Base-by-base conservation (phyloP, 2,113 vertebrate genomes). In the Gopherus evgoodei region DNA sequence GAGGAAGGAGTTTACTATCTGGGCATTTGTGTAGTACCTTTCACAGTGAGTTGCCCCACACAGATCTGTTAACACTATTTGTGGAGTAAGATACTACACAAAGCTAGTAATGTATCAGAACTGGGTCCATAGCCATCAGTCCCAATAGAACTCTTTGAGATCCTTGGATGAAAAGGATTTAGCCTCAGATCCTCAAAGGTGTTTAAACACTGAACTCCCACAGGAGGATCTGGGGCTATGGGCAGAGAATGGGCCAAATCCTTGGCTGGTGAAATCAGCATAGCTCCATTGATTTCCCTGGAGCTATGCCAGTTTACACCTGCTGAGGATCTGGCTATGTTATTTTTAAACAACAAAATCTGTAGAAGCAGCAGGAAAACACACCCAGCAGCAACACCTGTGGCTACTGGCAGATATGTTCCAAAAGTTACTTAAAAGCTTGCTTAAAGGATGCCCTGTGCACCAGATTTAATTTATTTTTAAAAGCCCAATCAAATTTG, bases 401-500 rank as follows among this genome's bases (percentile, higher is more conserved):
- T 47, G 90, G 75, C 72, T 76, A 88, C 89, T 76, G 93, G 49
- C 53, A 76, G 92, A 82, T 84, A 59, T 42, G 1, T 87, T 25
- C 91, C 88, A 53, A 5, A 89, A 95, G 95, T 96, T 97, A 89
- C 38, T 44, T 0, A 42, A 86, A n/a, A 84, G 94, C 92, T 84
- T 94, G 94, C 97, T 97, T 97, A 96, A 56, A 90, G 52, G 75
- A 93, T 92, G 80, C 88, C 82, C 93, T 65, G 81, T 90, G 83
- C 94, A 93, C 88, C 97, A 97, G 95, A 47, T 86, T 93, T 95
- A 97, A 97, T 97, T 97, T 92, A 86, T 92, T 96, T 97, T 94
- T 95, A 96, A 96, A 97, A 97, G 95, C 94, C 94, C 92, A 93
- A 96, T 95, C 93, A 92, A 91, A 96, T 95, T 94, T 92, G 96